Base-by-base conservation (phyloP, 2,797 vertebrate species). In the Peromyscus nudipes region DNA sequence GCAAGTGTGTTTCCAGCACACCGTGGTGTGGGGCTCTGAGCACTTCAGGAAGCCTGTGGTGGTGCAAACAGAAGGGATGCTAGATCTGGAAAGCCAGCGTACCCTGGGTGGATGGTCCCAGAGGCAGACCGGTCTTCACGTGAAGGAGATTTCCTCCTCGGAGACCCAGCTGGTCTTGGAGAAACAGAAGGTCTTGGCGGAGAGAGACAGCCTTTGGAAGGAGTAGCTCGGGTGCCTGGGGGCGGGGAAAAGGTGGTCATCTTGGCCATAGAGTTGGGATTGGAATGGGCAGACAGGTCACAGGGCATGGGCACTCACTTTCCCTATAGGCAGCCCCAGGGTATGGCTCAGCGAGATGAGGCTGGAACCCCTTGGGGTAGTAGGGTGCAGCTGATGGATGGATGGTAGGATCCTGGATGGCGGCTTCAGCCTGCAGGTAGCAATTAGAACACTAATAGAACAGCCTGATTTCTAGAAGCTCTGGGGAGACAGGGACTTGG, bases 191-290 rank as follows among this genome's bases (percentile, higher is more conserved):
- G 40, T 98, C 97, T 91, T 97, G 97, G 73, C 55, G 96, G 55
- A 98, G 97, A 76, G 95, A 97, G 79, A 97, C 96, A 0, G 94
- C 97, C 64, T 60, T 89, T 0, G 85, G 95, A 46, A 98, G 96
- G 11, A 98, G 97, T 76, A 98, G 94, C 75, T 98, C 98, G 0
- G 98, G 92, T 57, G 97, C 97, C 98, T 98, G 80, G 81, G 69
- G 43, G n/a, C 1, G 27, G 43, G 31, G 73, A 7, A 69, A 23
- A 57, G n/a, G 40, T 0, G 5, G 81, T 95, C 34, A 97, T 49
- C 29, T 75, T 0, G 75, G 65, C 57, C 2, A 16, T 4, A 49
- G 65, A 29, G 5, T 1, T 2, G 31, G 31, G 46, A 46, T 2
- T 6, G 81, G 8, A 29, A 34, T 23, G 1, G 65, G 67, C 71